phyloP scores from a whole-genome alignment of 1,140 invertebrate genomes.

The Drosophila pectinifera region DNA sequence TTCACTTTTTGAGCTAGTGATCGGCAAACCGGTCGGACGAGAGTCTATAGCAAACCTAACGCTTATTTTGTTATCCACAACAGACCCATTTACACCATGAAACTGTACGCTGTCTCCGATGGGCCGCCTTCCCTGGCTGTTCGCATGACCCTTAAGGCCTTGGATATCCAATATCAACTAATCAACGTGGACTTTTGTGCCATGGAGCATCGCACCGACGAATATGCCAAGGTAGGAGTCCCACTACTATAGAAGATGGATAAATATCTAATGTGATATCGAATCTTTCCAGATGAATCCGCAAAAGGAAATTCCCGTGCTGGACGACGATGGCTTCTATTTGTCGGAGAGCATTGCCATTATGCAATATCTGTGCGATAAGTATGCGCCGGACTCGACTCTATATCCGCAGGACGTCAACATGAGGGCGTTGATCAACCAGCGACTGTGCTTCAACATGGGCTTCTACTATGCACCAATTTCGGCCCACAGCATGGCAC shows the following conservation, averaged over 20 bases:
- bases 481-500: slow-evolving; percentile 85
- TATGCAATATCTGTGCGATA: slow-evolving; percentile 90
- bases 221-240: slow-evolving; percentile 88
- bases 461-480: slow-evolving; percentile 91
- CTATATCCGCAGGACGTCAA: slow-evolving; percentile 90
- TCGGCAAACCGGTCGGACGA: slow-evolving; percentile 61
- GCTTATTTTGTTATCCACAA: slow-evolving; percentile 22
- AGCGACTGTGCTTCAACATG: slow-evolving; percentile 91
- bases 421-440: slow-evolving; percentile 90
- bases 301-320: slow-evolving; percentile 91
- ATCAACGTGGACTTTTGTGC: slow-evolving; percentile 89
- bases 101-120: slow-evolving; percentile 90
- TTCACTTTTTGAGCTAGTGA: slow-evolving; percentile 59
- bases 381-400: slow-evolving; percentile 87
- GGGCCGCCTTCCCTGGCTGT: slow-evolving; percentile 91
- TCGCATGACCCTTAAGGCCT: slow-evolving; percentile 88
- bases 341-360: slow-evolving; percentile 92
- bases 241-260: slow-evolving; percentile 13
- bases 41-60: slow-evolving; percentile 31
- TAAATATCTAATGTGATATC: background rate
- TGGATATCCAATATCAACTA: slow-evolving; percentile 88
- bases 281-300: slow-evolving; percentile 88
- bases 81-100: slow-evolving; percentile 86
- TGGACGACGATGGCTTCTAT: slow-evolving; percentile 90
- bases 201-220: slow-evolving; percentile 89